Evolutionary conservation across 2,113 vertebrate species (phyloP), one percentile per base, ranked within the genome.

Genomic region (Nanorana parkeri): DNA sequence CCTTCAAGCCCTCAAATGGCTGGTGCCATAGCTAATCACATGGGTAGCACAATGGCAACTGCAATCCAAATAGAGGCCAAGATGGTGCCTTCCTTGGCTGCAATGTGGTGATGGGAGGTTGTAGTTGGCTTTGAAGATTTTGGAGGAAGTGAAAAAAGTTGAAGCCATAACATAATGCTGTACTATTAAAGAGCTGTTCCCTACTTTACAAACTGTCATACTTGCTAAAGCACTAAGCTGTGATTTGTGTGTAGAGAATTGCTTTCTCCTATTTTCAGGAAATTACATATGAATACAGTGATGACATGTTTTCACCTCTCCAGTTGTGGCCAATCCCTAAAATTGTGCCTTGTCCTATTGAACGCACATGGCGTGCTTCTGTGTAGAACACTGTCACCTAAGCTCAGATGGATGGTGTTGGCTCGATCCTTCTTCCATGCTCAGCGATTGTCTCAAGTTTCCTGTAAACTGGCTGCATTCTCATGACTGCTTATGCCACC

Each of bases 321-420:
- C 13, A 47, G 1, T 47, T 47, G 41, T 47, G n/a, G 32, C 65
- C 32, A 68, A 69, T 23, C 3, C 17, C 8, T 23, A 52, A 69
- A 23, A 69, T 69, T 54, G 68, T 71, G 68, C 68, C 68, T 71
- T 71, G 41, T 23, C 26, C 11, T 17, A 26, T 54, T 7, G 17
- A 51, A 51, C 11, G 2, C 2, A 54, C 17, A 54, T 51, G n/a
- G 32, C 17, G 41, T 17, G 19, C 7, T 5, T 24, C 51, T 69
- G 15, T 23, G 13, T 47, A 47, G 0, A 47, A 47, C 41, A 47
- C 13, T 10, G 41, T 47, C 13, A 2, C 41, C 41, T 47, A 10
- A 47, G 41, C 8, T 47, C 1, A 15, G 41, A 47, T 47, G 41
- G 41, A 8, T 10, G 8, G 11, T 47, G 41, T 47, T 41, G 41